These are phyloP conservation scores for Xestia sexstrigata DNA, from an alignment of 2,888 invertebrate genomes.

Conservation along the genomic window DNA sequence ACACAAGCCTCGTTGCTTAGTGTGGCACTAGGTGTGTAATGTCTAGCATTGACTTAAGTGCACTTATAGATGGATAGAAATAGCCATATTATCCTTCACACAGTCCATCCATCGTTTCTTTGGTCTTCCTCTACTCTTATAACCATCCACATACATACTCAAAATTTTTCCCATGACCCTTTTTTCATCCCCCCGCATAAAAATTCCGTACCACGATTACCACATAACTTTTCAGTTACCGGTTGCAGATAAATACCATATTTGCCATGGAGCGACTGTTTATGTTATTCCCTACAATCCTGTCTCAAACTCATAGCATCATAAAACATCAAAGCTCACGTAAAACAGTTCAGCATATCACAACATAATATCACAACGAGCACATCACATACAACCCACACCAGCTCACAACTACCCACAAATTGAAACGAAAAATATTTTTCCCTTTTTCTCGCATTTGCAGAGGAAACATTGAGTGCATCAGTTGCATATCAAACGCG, in stretches of 20 bases:
- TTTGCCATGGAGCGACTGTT: not conserved
- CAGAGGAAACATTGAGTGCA: conserved; percentile 38
- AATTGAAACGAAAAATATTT: conserved; percentile 38
- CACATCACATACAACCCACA: not conserved
- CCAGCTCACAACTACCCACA: not conserved
- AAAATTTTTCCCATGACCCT: no score
- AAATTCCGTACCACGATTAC: no score
- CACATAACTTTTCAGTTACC: no score
- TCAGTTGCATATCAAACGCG: conserved; percentile 52
- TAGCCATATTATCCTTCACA: no score
- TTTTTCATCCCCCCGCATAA: no score
- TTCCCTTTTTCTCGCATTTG: conserved; percentile 25
- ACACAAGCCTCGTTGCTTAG: no score
- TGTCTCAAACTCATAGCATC: not conserved
- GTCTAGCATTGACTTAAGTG: no score
- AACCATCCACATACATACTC: no score
- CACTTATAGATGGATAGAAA: no score
- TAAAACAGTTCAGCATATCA: not conserved
- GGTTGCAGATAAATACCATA: not conserved
- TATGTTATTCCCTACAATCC: not conserved
- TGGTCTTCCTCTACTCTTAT: no score
- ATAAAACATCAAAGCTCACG: not conserved
- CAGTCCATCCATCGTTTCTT: no score
- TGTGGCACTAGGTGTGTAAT: no score
- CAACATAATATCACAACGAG: not conserved